Evolutionary conservation across 2,113 vertebrate species (phyloP).

Genomic region (Hyperopisus bebe): DNA sequence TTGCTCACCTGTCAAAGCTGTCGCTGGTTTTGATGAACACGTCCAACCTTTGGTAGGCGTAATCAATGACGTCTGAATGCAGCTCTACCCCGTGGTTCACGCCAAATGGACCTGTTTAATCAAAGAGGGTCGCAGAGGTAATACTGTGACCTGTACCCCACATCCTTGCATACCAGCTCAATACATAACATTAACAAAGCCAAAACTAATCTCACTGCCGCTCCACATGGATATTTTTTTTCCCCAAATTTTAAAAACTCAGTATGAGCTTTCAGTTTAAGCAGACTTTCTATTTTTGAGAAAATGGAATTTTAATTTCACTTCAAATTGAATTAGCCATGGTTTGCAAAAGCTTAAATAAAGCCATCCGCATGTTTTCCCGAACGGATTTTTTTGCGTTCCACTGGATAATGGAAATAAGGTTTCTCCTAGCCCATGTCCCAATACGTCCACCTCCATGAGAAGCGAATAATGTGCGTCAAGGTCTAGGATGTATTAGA

Average conservation of each 20-base stretch:
- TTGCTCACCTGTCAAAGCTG: slow-evolving; percentile 73
- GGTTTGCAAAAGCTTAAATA: background rate
- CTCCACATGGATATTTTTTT: background rate
- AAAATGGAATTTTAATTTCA: background rate
- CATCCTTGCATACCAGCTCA: background rate
- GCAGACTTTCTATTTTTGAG: background rate
- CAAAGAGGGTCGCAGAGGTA: background rate
- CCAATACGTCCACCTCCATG: background rate
- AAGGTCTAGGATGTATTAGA: background rate
- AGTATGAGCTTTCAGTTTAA: too few species aligned
- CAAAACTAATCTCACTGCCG: background rate
- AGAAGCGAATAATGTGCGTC: background rate
- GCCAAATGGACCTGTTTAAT: slow-evolving; percentile 69
- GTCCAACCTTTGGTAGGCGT: slow-evolving; percentile 76
- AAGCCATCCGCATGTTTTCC: background rate
- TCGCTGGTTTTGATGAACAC: slow-evolving; percentile 78
- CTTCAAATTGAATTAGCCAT: background rate
- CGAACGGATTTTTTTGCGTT: background rate
- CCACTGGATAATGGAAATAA: background rate
- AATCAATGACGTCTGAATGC: slow-evolving; percentile 76
- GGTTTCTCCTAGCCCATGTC: background rate
- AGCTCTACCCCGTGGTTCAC: slow-evolving; percentile 88
- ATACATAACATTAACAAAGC: background rate
- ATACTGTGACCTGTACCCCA: background rate
- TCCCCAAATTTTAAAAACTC: background rate